Conservation (phyloP, 2,888 invertebrate species). For the Ecliptopera silaceata region DNA sequence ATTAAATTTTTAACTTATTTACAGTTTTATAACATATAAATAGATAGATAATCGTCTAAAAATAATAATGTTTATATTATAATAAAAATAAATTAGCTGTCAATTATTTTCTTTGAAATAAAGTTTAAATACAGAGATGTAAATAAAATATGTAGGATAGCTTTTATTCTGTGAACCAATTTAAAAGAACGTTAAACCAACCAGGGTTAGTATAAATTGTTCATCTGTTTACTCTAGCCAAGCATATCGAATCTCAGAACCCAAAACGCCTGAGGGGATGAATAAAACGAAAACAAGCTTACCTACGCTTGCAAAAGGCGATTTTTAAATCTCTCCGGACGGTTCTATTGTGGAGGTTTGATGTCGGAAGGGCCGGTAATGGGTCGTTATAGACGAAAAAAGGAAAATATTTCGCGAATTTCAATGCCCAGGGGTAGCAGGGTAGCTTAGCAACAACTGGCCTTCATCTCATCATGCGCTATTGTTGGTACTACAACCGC, state of each 20-base stretch:
- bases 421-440: slow-evolving; percentile 41
- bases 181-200: background rate
- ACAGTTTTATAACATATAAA: too few species aligned
- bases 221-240: slow-evolving; percentile 7
- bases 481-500: slow-evolving; percentile 17
- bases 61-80: too few species aligned
- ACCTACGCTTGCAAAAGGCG: slow-evolving; percentile 28
- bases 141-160: too few species aligned
- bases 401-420: slow-evolving; percentile 51
- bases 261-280: slow-evolving; percentile 31
- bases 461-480: slow-evolving; percentile 19
- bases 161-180: background rate
- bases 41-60: too few species aligned
- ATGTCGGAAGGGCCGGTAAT: slow-evolving; percentile 54
- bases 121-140: too few species aligned
- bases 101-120: too few species aligned
- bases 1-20: too few species aligned
- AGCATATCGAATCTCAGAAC: slow-evolving; percentile 12
- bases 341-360: slow-evolving; percentile 46
- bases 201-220: slow-evolving; percentile 1
- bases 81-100: too few species aligned
- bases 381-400: slow-evolving; percentile 53
- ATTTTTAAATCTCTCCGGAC: slow-evolving; percentile 41
- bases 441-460: slow-evolving; percentile 18
- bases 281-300: slow-evolving; percentile 35